Evolutionary conservation across 2,888 invertebrate species (phyloP).

Genomic region (Drosophila basisetae): DNA sequence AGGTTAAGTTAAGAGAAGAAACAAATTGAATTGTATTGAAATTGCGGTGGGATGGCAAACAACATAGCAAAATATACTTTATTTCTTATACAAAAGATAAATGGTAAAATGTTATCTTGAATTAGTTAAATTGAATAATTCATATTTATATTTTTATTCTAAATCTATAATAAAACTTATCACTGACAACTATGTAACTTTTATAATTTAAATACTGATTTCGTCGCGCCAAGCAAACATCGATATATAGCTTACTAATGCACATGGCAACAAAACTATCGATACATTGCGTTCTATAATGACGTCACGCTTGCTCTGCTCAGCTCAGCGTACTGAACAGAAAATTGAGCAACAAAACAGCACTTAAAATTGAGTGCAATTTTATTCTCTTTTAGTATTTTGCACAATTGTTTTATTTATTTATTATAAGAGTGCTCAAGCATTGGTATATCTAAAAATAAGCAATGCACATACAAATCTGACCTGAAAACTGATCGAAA

Average conservation of each 20-base stretch:
- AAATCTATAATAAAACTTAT: slow-evolving; percentile 66
- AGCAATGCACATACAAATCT: not conserved
- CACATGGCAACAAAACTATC: slow-evolving; percentile 2
- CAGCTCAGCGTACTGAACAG: not conserved
- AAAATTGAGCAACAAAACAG: not conserved
- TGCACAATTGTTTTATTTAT: not conserved
- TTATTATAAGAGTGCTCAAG: not conserved
- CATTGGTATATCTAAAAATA: not conserved
- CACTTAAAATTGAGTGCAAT: not conserved
- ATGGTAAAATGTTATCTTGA: no score
- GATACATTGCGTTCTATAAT: not conserved
- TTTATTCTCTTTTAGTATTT: not conserved
- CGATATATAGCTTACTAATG: slow-evolving; percentile 17
- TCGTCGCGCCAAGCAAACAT: not conserved
- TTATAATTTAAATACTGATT: slow-evolving; percentile 13
- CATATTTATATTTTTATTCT: slow-evolving; percentile 54
- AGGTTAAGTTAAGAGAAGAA: no score
- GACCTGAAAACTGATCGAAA: no score
- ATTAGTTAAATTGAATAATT: slow-evolving; percentile 47
- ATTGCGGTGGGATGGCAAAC: no score
- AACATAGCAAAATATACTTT: no score
- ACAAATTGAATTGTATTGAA: no score
- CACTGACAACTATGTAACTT: slow-evolving; percentile 13
- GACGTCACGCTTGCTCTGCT: not conserved
- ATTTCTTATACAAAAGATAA: no score